Conservation (phyloP, 2,797 vertebrate genomes). For the Periophthalmus magnuspinnatus region DNA sequence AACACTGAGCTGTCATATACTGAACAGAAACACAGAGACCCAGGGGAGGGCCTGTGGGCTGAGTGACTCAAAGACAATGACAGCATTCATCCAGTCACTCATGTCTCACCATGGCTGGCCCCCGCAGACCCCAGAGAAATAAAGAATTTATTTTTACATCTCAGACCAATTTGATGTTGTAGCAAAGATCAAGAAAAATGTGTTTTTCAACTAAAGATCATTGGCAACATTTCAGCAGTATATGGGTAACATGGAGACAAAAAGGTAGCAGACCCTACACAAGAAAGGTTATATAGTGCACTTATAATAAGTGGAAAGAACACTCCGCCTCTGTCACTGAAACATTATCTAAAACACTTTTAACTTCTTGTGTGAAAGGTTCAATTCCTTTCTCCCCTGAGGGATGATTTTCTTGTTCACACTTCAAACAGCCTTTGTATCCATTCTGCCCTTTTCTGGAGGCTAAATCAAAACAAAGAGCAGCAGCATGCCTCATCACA, state of each 20-base stretch:
- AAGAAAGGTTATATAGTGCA: neutral
- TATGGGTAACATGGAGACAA: neutral
- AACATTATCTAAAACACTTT: slow-evolving; percentile 4
- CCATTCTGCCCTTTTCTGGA: slow-evolving; percentile 8
- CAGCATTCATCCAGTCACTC: slow-evolving; percentile 59
- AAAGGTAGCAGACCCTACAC: neutral
- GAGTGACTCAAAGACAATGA: slow-evolving; percentile 54
- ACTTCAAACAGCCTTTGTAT: slow-evolving; percentile 27
- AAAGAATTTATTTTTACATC: slow-evolving; percentile 54
- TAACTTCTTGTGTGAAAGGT: slow-evolving; percentile 17
- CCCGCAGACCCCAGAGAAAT: slow-evolving; percentile 39
- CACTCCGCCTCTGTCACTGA: neutral
- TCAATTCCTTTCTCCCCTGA: neutral
- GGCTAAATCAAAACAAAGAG: slow-evolving; percentile 26
- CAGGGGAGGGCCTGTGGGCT: slow-evolving; percentile 23
- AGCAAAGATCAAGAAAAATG: slow-evolving; percentile 16
- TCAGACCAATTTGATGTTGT: slow-evolving; percentile 53
- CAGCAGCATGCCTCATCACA: slow-evolving; percentile 7
- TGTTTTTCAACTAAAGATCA: neutral
- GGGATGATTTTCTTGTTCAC: slow-evolving; percentile 29
- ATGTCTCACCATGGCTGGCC: slow-evolving; percentile 26
- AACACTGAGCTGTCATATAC: slow-evolving; percentile 43
- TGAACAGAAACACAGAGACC: slow-evolving; percentile 42
- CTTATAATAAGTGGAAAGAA: neutral
- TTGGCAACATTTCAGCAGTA: neutral